Base-by-base conservation (phyloP, 2,113 vertebrate species). In the Boulengeromyrus knoepffleri region DNA sequence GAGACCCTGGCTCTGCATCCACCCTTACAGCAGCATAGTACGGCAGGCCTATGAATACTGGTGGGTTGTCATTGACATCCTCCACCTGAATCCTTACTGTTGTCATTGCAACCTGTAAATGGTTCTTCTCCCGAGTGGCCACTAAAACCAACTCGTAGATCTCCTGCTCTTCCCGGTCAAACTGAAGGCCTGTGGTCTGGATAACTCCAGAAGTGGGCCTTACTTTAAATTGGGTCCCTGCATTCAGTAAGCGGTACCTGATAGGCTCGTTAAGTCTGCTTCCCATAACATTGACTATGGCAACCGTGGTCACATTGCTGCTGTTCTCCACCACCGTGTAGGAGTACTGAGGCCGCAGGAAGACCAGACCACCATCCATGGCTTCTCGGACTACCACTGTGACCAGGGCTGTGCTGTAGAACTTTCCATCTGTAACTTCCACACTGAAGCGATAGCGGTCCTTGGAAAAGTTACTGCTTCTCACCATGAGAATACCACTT, bases 11-110 rank as follows among this genome's bases (percentile, higher is more conserved):
- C 12, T 98, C 95, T 47, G 98, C 97, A 87, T 99, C 98, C 1
- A 99, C 97, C 92, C 98, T 97, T 88, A 99, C 98, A 52, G 97
- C 96, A 90, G 99, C 98, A 0, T 99, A 99, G 94, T 99, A 99
- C 0, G 99, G 99, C 66, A 99, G 97, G 85, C 97, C 97, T 15
- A 98, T 94, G 77, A 99, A 99, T 90, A 97, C 95, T 0, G 99
- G 99, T 56, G 97, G 92, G 0, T 99, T 99, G 94, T 99, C 99
- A 12, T 99, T 99, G 80, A 97, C 95, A 88, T 99, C 99, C 93
- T 99, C 97, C 24, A 99, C 96, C 94, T 97, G 97, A 89, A 99
- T 97, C 90, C 93, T 95, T 19, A 99, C 96, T 3, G 95, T 96
- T 10, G 98, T 98, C 88, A 98, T 96, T 0, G 98, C 96, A 0